Percentiles rank a stretch among this genome's conserved stretches.
Conservation (phyloP, 2,113 vertebrate genomes). For the Coryphaenoides rupestris region DNA sequence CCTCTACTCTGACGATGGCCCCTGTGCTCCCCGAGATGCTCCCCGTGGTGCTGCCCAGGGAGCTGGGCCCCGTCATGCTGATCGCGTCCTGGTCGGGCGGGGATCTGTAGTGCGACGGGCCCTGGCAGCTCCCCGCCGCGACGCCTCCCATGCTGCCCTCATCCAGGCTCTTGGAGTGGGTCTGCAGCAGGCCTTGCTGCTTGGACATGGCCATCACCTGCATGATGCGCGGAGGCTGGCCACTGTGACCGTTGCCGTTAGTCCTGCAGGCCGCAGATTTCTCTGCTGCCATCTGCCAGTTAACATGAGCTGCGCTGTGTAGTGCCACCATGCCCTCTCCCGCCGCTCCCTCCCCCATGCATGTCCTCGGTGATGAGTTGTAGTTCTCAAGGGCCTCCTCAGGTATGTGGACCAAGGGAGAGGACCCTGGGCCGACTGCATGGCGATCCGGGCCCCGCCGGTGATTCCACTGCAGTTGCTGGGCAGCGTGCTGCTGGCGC, state of each 20-base stretch:
- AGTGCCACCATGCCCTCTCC: constrained; percentile 13
- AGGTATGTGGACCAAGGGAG: constrained; percentile 94
- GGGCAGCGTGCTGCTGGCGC: constrained; percentile 78
- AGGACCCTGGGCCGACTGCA: constrained; percentile 93
- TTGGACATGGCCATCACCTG: constrained; percentile 97
- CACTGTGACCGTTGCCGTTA: constrained; percentile 63
- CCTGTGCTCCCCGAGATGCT: constrained; percentile 62
- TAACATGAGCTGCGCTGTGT: constrained; percentile 71
- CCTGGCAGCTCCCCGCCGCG: constrained; percentile 79
- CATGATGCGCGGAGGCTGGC: constrained; percentile 89
- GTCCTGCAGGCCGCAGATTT: constrained; percentile 81
- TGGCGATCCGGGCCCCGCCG: constrained; percentile 84
- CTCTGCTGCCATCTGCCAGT: constrained; percentile 91
- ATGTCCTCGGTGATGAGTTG: constrained; percentile 78
- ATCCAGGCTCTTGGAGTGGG: constrained; percentile 83
- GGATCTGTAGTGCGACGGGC: constrained; percentile 81
- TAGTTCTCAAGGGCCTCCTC: constrained; percentile 90
- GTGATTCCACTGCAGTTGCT: constrained; percentile 84
- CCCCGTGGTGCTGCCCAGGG: constrained; percentile 47
- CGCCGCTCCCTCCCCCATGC: constrained; percentile 51
- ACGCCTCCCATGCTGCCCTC: constrained; percentile 52
- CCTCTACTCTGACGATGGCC: constrained; percentile 89
- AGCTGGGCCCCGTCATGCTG: constrained; percentile 38
- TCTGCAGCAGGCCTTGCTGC: constrained; percentile 91
- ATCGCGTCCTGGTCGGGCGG: constrained; percentile 82